Evolutionary conservation across 2,888 invertebrate genomes (phyloP), one percentile per base, ranked within the genome.

Genomic region (Lasiommata megera): DNA sequence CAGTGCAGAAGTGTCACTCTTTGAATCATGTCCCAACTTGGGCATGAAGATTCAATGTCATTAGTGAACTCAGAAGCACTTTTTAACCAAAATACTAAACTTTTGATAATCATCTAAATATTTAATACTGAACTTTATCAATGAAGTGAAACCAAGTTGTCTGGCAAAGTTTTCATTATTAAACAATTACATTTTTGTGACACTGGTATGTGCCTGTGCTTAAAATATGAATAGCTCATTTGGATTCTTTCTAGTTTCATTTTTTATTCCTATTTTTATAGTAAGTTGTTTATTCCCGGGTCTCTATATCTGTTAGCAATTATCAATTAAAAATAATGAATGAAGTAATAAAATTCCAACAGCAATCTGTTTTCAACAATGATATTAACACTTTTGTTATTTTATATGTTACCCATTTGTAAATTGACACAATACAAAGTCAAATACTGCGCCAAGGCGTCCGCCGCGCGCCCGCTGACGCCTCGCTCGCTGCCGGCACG

Each of bases 321-420:
- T 31, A 46, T 16, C 14, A 29, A 31, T 9, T 14, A 1, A 46
- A 46, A 31, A 16, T 31, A 9, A 46, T 46, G 14, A n/a, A n/a
- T 31, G 11, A 56, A 46, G 43, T 52, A 54, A 3, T 53, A 69
- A 67, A 67, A 56, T 58, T 43, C 57, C 57, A 60, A 62, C 56
- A 61, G 55, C 58, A 61, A 62, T 66, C 46, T 51, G 54, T 81
- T 80, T 85, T 87, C 88, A 84, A 84, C 83, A 74, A 87, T 90
- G 90, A 90, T 90, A 90, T 90, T 90, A 90, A 90, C 90, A 90
- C 89, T 85, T 87, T 90, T 90, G 84, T 88, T 88, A 88, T 90
- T 89, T 90, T 90, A 86, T 89, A 90, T 90, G 90, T 89, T 88
- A 88, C 88, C 89, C 89, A 88, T 90, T 89, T 89, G 82, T 90